A percentile compares a stretch with the other conserved stretches of the same genome.
phyloP scores from a whole-genome alignment of 1,140 invertebrate species.

The Drosophila willistoni region DNA sequence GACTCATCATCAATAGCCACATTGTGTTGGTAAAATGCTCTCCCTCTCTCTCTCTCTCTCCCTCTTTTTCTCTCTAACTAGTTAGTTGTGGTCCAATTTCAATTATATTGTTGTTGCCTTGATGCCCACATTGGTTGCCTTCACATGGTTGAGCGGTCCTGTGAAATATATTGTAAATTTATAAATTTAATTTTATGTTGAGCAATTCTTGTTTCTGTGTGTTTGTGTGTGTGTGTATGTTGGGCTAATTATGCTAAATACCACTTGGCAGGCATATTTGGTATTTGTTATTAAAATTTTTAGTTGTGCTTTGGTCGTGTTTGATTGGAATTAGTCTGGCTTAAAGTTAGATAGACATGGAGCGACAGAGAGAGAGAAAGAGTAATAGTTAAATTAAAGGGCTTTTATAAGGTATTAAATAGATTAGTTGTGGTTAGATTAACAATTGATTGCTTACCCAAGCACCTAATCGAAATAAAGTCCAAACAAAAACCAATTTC shows the following conservation, averaged over 20 bases:
- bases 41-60: background rate
- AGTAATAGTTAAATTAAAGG: background rate
- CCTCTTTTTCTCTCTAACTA: background rate
- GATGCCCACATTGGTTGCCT: background rate
- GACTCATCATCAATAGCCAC: conserved; percentile 50
- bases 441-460: background rate
- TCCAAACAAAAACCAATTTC: background rate
- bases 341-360: background rate
- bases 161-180: conserved; percentile 25
- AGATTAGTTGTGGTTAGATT: conserved; percentile 6
- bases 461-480: background rate
- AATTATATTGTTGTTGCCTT: conserved; percentile 36
- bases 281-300: conserved; percentile 16
- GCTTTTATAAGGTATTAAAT: background rate
- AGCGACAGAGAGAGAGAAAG: background rate
- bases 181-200: conserved; percentile 41
- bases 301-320: conserved; percentile 1
- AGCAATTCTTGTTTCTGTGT: background rate
- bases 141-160: conserved; percentile 28
- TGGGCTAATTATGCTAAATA: conserved; percentile 23
- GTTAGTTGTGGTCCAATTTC: conserved; percentile 2
- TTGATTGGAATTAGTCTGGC: conserved; percentile 5
- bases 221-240: background rate
- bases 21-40: conserved; percentile 31
- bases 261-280: conserved; percentile 5